phyloP scores from a whole-genome alignment of 2,113 vertebrate genomes.

The Xenopus laevis region DNA sequence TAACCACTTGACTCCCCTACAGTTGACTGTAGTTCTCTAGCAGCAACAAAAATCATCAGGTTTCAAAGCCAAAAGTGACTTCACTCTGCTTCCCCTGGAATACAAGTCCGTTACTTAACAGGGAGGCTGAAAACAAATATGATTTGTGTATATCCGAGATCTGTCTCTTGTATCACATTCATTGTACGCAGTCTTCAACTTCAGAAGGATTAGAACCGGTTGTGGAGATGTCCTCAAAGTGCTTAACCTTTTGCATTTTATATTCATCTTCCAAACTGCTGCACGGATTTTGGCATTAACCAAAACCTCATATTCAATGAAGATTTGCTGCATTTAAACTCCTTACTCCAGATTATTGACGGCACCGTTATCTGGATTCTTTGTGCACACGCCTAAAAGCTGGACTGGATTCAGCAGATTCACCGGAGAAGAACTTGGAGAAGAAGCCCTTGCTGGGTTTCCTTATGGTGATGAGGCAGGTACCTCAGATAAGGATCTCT shows the following conservation, averaged over 20 bases:
- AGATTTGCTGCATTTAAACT: neutral
- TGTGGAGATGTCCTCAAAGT: slow-evolving; percentile 9
- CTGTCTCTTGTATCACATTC: slow-evolving; percentile 15
- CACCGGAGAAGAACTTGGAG: neutral
- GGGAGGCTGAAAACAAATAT: slow-evolving; percentile 4
- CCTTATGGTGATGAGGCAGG: neutral
- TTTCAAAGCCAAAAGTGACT: slow-evolving; percentile 24
- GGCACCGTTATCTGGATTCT: neutral
- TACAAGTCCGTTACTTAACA: slow-evolving; percentile 4
- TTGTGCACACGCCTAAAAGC: slow-evolving; percentile 9
- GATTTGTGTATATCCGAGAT: neutral
- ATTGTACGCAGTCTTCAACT: slow-evolving; percentile 2
- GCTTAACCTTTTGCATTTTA: slow-evolving; percentile 2
- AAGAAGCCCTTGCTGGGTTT: slow-evolving; percentile 13
- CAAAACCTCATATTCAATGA: neutral
- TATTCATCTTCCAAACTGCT: neutral
- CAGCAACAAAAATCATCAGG: slow-evolving; percentile 28
- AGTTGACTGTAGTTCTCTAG: slow-evolving; percentile 32
- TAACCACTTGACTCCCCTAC: slow-evolving; percentile 35
- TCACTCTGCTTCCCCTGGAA: slow-evolving; percentile 1
- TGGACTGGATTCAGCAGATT: neutral
- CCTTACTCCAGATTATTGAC: neutral
- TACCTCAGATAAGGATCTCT: slow-evolving; percentile 71
- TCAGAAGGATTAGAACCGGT: slow-evolving; percentile 1
- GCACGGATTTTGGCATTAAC: neutral